These are phyloP conservation scores for Todiramphus chloris DNA, from an alignment of 2,113 vertebrate species.

Conservation along the genomic window DNA sequence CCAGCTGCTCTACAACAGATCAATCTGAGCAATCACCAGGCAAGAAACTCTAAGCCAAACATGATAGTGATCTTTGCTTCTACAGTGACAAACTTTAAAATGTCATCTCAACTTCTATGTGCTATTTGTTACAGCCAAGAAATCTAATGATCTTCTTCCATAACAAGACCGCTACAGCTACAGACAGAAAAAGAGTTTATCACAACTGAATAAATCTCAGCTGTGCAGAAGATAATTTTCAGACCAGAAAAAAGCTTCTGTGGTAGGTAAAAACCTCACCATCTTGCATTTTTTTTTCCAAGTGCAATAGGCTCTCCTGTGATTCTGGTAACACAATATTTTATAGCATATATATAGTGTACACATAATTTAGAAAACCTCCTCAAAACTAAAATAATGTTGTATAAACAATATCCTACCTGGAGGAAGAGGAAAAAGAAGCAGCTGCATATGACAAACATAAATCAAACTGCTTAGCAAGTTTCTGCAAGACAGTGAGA, in stretches of 20 bases:
- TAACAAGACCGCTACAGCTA: background rate
- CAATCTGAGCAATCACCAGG: background rate
- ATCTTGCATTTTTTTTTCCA: background rate
- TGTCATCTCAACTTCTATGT: background rate
- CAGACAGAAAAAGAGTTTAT: background rate
- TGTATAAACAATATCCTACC: background rate
- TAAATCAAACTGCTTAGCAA: background rate
- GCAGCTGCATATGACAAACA: background rate
- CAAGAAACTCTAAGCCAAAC: background rate
- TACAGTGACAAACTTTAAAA: constrained; percentile 23
- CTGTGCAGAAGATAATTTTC: background rate
- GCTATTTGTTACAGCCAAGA: constrained; percentile 3
- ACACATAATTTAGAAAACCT: background rate
- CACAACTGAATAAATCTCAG: background rate
- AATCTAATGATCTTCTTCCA: background rate
- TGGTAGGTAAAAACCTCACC: background rate
- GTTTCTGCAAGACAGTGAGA: background rate
- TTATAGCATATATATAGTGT: background rate
- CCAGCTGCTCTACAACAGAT: background rate
- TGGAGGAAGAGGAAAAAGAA: background rate
- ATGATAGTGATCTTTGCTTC: background rate
- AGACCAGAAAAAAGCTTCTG: background rate
- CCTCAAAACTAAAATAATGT: background rate
- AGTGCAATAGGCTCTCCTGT: background rate
- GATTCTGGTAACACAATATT: background rate